Evolutionary conservation across 2,888 invertebrate genomes (phyloP).

Genomic region (Drosophila anomalata): DNA sequence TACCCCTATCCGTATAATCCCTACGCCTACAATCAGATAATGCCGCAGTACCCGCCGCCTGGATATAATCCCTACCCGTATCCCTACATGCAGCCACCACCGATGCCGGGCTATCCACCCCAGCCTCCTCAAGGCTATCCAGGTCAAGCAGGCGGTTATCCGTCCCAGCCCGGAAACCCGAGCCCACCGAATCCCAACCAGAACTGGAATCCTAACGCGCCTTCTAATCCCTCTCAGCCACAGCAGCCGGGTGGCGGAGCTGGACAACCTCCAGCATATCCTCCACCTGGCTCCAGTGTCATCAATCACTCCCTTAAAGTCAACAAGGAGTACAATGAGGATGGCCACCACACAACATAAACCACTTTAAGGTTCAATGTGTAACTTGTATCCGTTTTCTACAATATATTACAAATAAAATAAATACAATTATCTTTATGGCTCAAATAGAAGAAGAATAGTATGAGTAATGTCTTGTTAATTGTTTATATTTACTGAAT

Average conservation of each 20-base stretch:
- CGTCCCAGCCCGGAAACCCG: not conserved
- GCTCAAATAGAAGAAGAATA: too few relatives aligned
- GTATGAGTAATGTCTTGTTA: too few relatives aligned
- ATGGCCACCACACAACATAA: conserved; percentile 31
- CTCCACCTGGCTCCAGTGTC: conserved; percentile 49
- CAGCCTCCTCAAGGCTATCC: conserved; percentile 9
- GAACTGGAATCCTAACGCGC: conserved; percentile 4
- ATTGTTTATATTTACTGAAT: not conserved
- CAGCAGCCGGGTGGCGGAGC: conserved; percentile 4
- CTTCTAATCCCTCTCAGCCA: conserved; percentile 3
- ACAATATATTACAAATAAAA: not conserved
- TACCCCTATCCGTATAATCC: conserved; percentile 17
- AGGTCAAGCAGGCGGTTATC: conserved; percentile 4
- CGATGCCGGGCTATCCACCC: conserved; percentile 12
- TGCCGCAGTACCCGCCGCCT: conserved; percentile 13
- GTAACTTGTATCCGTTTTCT: not conserved
- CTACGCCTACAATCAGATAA: conserved; percentile 8
- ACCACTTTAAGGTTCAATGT: not conserved
- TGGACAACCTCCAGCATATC: conserved; percentile 3
- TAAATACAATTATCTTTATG: not conserved
- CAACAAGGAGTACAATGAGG: conserved; percentile 69
- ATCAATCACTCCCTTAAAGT: conserved; percentile 70
- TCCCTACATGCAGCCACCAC: conserved; percentile 21
- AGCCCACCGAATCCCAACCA: not conserved
- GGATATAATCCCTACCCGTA: conserved; percentile 29